These are phyloP conservation scores for pig (Sus scrofa) DNA, from an alignment of 2,113 vertebrate genomes.

Conservation along the genomic window DNA sequence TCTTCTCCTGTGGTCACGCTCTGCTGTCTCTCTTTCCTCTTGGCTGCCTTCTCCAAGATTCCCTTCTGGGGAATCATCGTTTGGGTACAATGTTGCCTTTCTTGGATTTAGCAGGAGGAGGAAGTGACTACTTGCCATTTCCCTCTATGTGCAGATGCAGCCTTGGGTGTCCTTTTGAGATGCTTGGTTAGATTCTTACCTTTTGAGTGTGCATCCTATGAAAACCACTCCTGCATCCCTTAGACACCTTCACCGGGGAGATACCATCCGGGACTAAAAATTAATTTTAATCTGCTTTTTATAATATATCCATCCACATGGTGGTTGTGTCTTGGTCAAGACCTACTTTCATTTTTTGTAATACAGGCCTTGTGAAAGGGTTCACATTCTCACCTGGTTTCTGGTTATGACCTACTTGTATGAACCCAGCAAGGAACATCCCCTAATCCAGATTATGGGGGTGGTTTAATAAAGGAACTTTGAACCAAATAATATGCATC, in stretches of 20 bases:
- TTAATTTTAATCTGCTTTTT: neutral
- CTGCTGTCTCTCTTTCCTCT: neutral
- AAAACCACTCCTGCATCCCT: neutral
- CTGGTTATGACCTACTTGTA: neutral
- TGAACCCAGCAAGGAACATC: neutral
- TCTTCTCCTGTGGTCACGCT: neutral
- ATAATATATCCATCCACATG: rapidly evolving
- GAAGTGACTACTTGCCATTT: too few species aligned
- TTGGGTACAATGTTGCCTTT: too few species aligned
- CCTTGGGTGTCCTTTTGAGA: neutral
- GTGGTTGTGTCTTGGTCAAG: neutral
- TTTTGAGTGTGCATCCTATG: neutral
- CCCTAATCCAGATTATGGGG: too few species aligned
- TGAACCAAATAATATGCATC: neutral
- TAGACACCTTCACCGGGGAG: neutral
- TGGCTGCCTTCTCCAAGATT: neutral
- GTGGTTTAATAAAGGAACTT: neutral
- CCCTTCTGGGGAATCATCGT: neutral
- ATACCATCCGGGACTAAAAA: neutral
- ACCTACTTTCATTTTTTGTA: neutral
- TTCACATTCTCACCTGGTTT: neutral
- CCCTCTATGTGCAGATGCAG: too few species aligned
- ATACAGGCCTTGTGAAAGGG: neutral
- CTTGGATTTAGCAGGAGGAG: too few species aligned
- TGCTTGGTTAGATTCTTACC: neutral